Conservation (phyloP, 2,113 vertebrate species). For the Sitta europaea region DNA sequence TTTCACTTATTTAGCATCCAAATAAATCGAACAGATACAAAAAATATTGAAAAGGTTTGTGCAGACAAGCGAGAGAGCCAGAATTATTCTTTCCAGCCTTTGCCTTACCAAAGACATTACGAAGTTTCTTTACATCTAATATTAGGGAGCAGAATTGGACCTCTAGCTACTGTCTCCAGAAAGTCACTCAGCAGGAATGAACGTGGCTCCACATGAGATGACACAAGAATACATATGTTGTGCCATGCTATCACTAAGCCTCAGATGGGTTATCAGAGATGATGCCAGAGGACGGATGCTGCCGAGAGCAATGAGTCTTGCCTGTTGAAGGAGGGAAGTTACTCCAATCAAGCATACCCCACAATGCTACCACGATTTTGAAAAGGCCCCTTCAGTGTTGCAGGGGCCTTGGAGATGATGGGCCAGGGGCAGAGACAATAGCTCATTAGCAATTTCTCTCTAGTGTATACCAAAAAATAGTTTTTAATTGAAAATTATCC, state of each 20-base stretch:
- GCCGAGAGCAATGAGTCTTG: neutral
- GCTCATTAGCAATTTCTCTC: slow-evolving; percentile 46
- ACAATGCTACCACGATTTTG: neutral
- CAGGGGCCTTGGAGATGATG: neutral
- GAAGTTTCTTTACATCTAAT: slow-evolving; percentile 72
- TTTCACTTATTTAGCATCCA: slow-evolving; percentile 57
- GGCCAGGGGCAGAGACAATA: neutral
- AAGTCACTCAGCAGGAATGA: slow-evolving; percentile 58
- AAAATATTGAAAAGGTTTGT: slow-evolving; percentile 59
- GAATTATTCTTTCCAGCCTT: slow-evolving; percentile 56
- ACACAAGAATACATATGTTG: slow-evolving; percentile 53
- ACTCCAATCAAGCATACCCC: neutral
- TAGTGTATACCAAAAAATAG: slow-evolving; percentile 45
- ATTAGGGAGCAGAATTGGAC: slow-evolving; percentile 75
- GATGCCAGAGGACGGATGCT: slow-evolving; percentile 50
- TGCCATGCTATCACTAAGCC: slow-evolving; percentile 61
- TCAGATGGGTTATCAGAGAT: slow-evolving; percentile 57
- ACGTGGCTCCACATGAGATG: slow-evolving; percentile 56
- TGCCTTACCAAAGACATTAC: slow-evolving; percentile 71
- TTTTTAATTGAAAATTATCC: slow-evolving; percentile 69
- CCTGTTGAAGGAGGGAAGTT: neutral
- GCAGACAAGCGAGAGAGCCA: slow-evolving; percentile 51
- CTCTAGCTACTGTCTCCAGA: slow-evolving; percentile 73
- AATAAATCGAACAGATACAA: slow-evolving; percentile 65
- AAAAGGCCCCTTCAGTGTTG: neutral